Conservation (phyloP, 2,888 invertebrate genomes). For the Leptopilina drosophilae region DNA sequence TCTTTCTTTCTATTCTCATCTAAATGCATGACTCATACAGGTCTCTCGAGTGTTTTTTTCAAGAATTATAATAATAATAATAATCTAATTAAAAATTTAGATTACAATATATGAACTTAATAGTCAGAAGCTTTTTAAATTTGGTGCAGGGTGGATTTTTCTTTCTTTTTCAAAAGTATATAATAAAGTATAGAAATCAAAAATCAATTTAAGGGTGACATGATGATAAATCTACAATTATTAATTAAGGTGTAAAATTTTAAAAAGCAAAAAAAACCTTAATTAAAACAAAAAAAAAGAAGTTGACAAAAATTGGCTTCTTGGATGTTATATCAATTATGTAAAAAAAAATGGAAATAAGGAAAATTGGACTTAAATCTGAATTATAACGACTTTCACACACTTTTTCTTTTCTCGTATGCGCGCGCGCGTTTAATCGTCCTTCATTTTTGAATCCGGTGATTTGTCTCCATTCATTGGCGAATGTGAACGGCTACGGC, state of each 20-base stretch:
- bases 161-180: not conserved
- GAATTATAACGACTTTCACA: slow-evolving; percentile 44
- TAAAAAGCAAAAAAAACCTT: slow-evolving; percentile 44
- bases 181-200: slow-evolving; percentile 43
- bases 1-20: slow-evolving; percentile 17
- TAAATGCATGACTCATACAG: slow-evolving; percentile 56
- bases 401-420: not conserved
- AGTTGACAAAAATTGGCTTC: slow-evolving; percentile 60
- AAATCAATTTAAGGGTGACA: slow-evolving; percentile 4
- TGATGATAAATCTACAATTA: slow-evolving; percentile 43
- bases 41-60: slow-evolving; percentile 22
- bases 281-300: slow-evolving; percentile 40
- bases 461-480: slow-evolving; percentile 77
- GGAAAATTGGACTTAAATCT: slow-evolving; percentile 54
- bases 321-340: slow-evolving; percentile 63
- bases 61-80: not conserved
- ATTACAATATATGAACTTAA: not conserved
- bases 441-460: slow-evolving; percentile 71
- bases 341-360: slow-evolving; percentile 56
- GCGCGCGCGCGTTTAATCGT: slow-evolving; percentile 63
- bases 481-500: slow-evolving; percentile 73
- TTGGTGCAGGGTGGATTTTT: not conserved
- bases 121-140: slow-evolving; percentile 9
- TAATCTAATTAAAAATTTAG: slow-evolving; percentile 6
- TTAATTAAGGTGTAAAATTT: slow-evolving; percentile 46